Evolutionary conservation across 2,797 vertebrate species (phyloP), one percentile per base, ranked within the genome.

Genomic region (Chiroxiphia lanceolata): DNA sequence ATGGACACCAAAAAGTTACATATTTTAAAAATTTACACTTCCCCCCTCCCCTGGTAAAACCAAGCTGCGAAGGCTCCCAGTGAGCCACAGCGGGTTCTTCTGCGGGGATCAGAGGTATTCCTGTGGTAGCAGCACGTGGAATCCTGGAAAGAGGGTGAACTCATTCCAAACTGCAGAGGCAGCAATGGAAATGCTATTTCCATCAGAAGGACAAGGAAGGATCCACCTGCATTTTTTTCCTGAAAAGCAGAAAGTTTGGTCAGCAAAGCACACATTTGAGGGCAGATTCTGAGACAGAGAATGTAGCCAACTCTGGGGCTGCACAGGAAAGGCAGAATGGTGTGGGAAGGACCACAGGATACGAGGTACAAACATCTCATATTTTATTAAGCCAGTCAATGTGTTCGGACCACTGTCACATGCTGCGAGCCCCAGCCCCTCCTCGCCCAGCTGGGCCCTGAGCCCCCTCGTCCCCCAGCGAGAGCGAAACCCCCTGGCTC

Each of bases 331-430:
- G 67, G 34, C 34, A 27, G 59, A 40, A 65, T 5, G 51, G 45
- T 10, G 13, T 72, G 45, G 48, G 20, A 85, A 75, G 3, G 1
- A 91, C 16, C 67, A 79, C 81, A 82, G 51, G 34, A 82, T 57
- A 76, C 19, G 0, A 23, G 34, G 51, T 91, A 91, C 77, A 82
- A 91, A 96, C 85, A 64, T 71, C 83, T 82, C 15, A 78, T 45
- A 23, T 87, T 95, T 96, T 96, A 96, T 96, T 94, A 70, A 96
- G 94, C 95, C 57, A 70, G 74, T 82, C 8, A 8, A 57, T 23
- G 91, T 27, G 77, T 76, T 64, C 6, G 15, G 78, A 88, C 57
- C 87, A 65, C 65, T 68, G 87, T 65, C 77, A 38, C 25, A 2
- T 5, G 44, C 77, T 3, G 19, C 80, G 65, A 61, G 59, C 36